Evolutionary conservation across 2,888 invertebrate genomes (phyloP).

Genomic region (Hyppa rectilinea): DNA sequence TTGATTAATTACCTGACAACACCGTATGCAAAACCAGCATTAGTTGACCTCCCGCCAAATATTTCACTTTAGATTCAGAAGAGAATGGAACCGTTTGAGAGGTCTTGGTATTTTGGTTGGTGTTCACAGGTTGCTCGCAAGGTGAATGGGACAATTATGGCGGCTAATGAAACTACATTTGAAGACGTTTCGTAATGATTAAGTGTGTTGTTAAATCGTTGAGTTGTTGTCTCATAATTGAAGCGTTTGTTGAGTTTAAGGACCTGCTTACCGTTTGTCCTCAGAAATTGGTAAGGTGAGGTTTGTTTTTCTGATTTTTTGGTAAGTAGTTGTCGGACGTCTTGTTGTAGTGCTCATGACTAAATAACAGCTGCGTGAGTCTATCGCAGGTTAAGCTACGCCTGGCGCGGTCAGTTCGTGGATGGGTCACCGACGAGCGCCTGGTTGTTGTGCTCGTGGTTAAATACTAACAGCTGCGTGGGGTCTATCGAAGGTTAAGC

Average conservation of each 20-base stretch:
- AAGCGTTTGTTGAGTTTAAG: not conserved
- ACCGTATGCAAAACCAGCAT: slow-evolving; percentile 60
- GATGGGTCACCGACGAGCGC: no score
- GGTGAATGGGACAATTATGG: slow-evolving; percentile 76
- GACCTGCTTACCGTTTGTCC: not conserved
- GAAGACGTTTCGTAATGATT: slow-evolving; percentile 74
- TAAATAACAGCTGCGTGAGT: no score
- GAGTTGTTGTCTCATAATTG: slow-evolving; percentile 30
- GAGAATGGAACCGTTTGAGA: not conserved
- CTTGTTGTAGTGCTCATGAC: no score
- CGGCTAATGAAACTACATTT: slow-evolving; percentile 75
- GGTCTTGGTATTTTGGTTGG: slow-evolving; percentile 40
- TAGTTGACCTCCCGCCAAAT: slow-evolving; percentile 1
- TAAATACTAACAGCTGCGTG: no score
- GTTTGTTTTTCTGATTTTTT: not conserved
- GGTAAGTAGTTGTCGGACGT: not conserved
- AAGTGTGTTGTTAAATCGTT: slow-evolving; percentile 60
- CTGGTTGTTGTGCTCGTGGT: no score
- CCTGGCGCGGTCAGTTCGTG: no score
- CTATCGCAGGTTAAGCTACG: no score
- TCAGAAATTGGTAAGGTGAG: not conserved
- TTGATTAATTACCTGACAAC: slow-evolving; percentile 85
- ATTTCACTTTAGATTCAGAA: not conserved
- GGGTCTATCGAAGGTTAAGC: no score
- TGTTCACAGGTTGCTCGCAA: slow-evolving; percentile 59